Percentiles rank a stretch among this genome's conserved stretches.
Conservation (phyloP, 2,888 invertebrate species). For the Cecidostiba fungosa region DNA sequence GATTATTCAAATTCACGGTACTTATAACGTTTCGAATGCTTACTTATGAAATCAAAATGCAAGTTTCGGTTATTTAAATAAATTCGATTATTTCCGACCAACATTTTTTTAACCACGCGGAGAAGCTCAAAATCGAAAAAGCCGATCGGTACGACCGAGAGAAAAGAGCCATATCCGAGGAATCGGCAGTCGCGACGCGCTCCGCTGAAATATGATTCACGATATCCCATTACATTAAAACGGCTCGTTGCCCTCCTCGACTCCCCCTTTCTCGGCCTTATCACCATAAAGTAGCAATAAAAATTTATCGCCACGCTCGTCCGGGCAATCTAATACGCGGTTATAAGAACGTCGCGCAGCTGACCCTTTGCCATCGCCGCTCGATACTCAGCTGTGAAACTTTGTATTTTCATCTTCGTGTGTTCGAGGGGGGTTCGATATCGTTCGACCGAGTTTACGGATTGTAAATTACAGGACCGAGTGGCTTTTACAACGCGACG, state of each 20-base stretch:
- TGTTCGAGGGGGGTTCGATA: background rate
- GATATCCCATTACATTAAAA: conserved; percentile 74
- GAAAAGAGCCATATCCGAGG: conserved; percentile 22
- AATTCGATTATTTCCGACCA: background rate
- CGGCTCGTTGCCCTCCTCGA: conserved; percentile 69
- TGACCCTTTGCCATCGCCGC: conserved; percentile 31
- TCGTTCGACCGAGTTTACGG: conserved; percentile 3
- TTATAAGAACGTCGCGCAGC: conserved; percentile 37
- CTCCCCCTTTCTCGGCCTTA: conserved; percentile 71
- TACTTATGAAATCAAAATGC: background rate
- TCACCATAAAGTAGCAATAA: conserved; percentile 78
- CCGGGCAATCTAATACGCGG: conserved; percentile 56
- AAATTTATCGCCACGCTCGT: conserved; percentile 76
- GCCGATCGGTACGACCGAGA: background rate
- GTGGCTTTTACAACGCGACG: background rate
- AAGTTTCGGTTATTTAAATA: too few relatives aligned
- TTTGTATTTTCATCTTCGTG: background rate
- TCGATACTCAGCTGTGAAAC: conserved; percentile 9
- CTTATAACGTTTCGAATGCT: conserved; percentile 3
- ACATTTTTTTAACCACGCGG: background rate
- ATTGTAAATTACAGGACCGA: conserved; percentile 22
- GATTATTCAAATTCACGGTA: background rate
- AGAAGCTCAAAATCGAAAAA: background rate
- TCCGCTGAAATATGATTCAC: conserved; percentile 69
- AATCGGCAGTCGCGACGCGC: conserved; percentile 10